Evolutionary conservation across 2,888 invertebrate species (phyloP), one percentile per base, ranked within the genome.

Genomic region (Tipula confusa): DNA sequence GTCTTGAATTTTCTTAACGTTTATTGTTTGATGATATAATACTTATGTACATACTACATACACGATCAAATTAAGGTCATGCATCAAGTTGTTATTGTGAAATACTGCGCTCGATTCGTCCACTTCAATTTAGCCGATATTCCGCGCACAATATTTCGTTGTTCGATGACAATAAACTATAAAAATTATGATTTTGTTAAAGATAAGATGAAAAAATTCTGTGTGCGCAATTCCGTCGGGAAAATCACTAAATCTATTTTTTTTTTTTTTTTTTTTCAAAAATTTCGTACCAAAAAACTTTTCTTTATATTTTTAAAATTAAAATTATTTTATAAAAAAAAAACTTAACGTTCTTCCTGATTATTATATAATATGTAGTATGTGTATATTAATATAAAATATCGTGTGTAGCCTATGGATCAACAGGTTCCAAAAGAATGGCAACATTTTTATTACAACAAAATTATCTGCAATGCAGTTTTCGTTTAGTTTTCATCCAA

Each of bases 401-500:
- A 24, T n/a, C 24, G 24, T 64, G 9, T 43, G 43, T 15, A n/a
- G n/a, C 43, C 43, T n/a, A n/a, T 64, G 11, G 2, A 64, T 64
- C 64, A 64, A 64, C 64, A 64, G 24, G 64, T 64, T 18, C 48
- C 18, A 15, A 48, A 48, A 24, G 24, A 64, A 64, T 64, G 64
- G 64, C 64, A 64, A 64, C 24, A 24, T 18, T 64, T 64, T 64
- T 24, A 64, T 64, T 64, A 64, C 24, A 64, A 64, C 18, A 64
- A 64, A 24, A 48, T 24, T 11, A 64, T 64, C 64, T 64, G 64
- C 64, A 64, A 64, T 64, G 64, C 64, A 64, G 64, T 64, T 64
- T 24, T 64, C 64, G 64, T 64, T 64, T 64, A 64, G 64, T 64
- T 24, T 64, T 24, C 64, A 64, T 64, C 64, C 64, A 64, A 64